Conservation (phyloP, 2,888 invertebrate species). For the Biston stratarius region DNA sequence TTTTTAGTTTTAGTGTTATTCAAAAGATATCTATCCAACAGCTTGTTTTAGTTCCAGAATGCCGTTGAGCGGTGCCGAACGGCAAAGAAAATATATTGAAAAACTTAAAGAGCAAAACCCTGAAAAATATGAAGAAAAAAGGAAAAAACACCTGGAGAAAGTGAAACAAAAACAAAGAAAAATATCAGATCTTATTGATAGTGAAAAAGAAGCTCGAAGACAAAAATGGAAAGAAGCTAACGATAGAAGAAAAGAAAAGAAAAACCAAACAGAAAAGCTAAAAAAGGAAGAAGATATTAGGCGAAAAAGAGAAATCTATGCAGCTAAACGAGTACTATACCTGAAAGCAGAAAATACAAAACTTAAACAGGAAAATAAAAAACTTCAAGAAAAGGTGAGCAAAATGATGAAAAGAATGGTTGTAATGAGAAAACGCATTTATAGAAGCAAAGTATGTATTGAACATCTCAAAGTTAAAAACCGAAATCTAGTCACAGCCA, state of each 20-base stretch:
- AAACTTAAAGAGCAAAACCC: slow-evolving; percentile 34
- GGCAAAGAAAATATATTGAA: slow-evolving; percentile 32
- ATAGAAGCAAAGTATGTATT: slow-evolving; percentile 20
- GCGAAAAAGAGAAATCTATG: slow-evolving; percentile 6
- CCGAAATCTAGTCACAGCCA: neutral
- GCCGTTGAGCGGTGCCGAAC: slow-evolving; percentile 22
- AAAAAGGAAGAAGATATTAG: slow-evolving; percentile 20
- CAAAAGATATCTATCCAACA: slow-evolving; percentile 5
- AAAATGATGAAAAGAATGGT: slow-evolving; percentile 32
- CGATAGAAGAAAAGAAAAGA: slow-evolving; percentile 27
- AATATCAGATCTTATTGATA: slow-evolving; percentile 23
- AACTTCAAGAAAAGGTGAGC: slow-evolving; percentile 27
- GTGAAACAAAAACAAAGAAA: slow-evolving; percentile 30
- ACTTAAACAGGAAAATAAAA: slow-evolving; percentile 32
- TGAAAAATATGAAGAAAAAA: slow-evolving; percentile 38
- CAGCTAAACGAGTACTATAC: slow-evolving; percentile 6
- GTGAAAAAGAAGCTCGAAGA: slow-evolving; percentile 34
- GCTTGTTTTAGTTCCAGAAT: slow-evolving; percentile 8
- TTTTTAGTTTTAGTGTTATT: neutral
- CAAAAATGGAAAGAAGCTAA: slow-evolving; percentile 29
- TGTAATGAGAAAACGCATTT: slow-evolving; percentile 26
- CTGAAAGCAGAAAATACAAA: neutral
- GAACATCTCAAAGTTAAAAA: slow-evolving; percentile 28
- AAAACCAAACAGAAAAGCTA: slow-evolving; percentile 24
- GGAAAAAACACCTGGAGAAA: slow-evolving; percentile 37